These are phyloP conservation scores for Parnassius smintheus DNA, from an alignment of 2,888 invertebrate genomes.

Conservation along the genomic window DNA sequence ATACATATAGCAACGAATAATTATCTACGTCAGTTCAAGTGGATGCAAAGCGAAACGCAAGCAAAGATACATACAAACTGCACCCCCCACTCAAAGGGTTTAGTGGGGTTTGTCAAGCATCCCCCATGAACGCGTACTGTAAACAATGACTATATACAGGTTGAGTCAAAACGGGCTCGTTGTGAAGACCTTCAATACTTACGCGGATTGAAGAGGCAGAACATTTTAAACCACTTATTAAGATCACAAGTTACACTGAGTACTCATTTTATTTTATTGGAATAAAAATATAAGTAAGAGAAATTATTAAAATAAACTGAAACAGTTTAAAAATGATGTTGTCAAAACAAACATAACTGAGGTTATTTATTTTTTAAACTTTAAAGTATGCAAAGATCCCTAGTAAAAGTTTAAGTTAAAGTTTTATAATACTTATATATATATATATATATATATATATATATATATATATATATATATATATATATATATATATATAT, in stretches of 20 bases:
- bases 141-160: slow-evolving; percentile 24
- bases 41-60: slow-evolving; percentile 16
- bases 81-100: slow-evolving; percentile 17
- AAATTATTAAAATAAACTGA: no score
- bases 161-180: slow-evolving; percentile 3
- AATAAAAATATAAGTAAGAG: no score
- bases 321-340: no score
- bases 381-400: no score
- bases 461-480: no score
- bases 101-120: slow-evolving; percentile 14
- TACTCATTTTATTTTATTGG: background rate
- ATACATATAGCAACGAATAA: background rate
- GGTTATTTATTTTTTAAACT: no score
- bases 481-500: no score
- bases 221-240: slow-evolving; percentile 15
- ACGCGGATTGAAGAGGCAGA: slow-evolving; percentile 26
- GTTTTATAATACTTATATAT: no score
- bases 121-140: slow-evolving; percentile 15
- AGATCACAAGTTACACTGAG: background rate
- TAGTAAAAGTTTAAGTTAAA: no score
- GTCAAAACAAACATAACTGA: no score
- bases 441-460: no score
- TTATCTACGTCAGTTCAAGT: slow-evolving; percentile 11
- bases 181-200: slow-evolving; percentile 19
- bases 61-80: slow-evolving; percentile 5